Conservation (phyloP, 2,888 invertebrate genomes). For the Empis livida region DNA sequence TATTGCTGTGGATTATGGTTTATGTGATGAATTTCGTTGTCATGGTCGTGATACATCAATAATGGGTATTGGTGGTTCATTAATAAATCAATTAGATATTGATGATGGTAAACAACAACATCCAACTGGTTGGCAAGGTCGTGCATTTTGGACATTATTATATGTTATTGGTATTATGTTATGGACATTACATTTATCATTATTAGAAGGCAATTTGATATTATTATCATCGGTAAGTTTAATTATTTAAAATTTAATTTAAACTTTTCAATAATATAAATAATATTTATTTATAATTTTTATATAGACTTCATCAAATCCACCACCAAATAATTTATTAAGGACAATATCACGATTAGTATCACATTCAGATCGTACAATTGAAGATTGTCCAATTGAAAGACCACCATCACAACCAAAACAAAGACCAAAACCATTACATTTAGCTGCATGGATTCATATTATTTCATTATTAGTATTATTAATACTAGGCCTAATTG, state of each 20-base stretch:
- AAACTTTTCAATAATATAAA: not conserved
- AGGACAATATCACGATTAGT: conserved; percentile 41
- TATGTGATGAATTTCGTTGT: conserved; percentile 47
- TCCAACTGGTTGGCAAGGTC: conserved; percentile 36
- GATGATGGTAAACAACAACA: conserved; percentile 19
- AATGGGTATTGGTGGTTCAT: conserved; percentile 16
- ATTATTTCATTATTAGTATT: conserved; percentile 34
- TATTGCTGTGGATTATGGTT: conserved; percentile 46
- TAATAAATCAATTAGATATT: conserved; percentile 10
- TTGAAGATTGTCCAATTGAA: conserved; percentile 11
- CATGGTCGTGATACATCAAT: conserved; percentile 38
- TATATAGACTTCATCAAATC: conserved; percentile 7
- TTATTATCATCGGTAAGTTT: conserved; percentile 11
- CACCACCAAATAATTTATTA: conserved; percentile 28
- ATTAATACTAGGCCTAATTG: conserved; percentile 38
- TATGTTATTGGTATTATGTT: conserved; percentile 41
- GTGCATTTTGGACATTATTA: conserved; percentile 43
- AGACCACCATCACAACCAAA: conserved; percentile 12
- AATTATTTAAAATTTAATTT: conserved; percentile 3
- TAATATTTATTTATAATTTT: not conserved
- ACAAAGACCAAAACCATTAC: conserved; percentile 25
- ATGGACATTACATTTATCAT: conserved; percentile 37
- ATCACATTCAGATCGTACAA: conserved; percentile 25
- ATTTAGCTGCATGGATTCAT: conserved; percentile 38
- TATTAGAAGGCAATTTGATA: conserved; percentile 19